These are phyloP conservation scores for Dolichomitus sp. DNA, from an alignment of 2,888 invertebrate genomes.

Conservation along the genomic window DNA sequence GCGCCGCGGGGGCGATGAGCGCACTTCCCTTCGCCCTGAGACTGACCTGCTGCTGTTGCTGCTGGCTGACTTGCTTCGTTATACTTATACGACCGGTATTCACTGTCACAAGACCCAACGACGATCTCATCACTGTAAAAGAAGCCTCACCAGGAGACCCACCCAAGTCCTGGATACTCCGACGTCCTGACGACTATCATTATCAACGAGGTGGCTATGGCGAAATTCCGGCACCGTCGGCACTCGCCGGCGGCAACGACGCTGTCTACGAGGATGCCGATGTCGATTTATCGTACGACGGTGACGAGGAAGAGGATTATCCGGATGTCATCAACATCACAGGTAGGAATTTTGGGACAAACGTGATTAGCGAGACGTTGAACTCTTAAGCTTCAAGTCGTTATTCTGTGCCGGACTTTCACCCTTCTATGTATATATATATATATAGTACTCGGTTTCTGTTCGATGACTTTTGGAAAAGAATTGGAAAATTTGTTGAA, in stretches of 20 bases:
- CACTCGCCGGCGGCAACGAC: slow-evolving; percentile 58
- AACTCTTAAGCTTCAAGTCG: slow-evolving; percentile 20
- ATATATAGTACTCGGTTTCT: too few relatives aligned
- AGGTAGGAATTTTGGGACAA: slow-evolving; percentile 76
- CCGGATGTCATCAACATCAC: slow-evolving; percentile 83
- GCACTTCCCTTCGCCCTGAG: slow-evolving; percentile 85
- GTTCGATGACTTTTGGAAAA: too few relatives aligned
- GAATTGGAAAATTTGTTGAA: too few relatives aligned
- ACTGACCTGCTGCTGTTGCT: slow-evolving; percentile 82
- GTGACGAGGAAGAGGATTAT: slow-evolving; percentile 84
- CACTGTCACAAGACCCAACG: slow-evolving; percentile 39
- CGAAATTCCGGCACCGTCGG: slow-evolving; percentile 49
- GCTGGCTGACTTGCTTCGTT: slow-evolving; percentile 83
- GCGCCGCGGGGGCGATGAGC: slow-evolving; percentile 86
- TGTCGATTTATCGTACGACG: slow-evolving; percentile 73
- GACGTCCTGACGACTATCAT: slow-evolving; percentile 68
- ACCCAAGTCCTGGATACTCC: slow-evolving; percentile 38
- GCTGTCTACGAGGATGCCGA: slow-evolving; percentile 66
- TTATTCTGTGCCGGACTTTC: slow-evolving; percentile 11
- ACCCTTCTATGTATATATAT: background rate
- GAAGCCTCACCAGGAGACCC: slow-evolving; percentile 20
- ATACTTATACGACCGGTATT: slow-evolving; percentile 74
- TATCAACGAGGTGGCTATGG: slow-evolving; percentile 69
- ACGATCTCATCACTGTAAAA: slow-evolving; percentile 6
- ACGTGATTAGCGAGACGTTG: slow-evolving; percentile 19